Conservation (phyloP, 2,797 vertebrate species). For the Onychomys leucogaster region DNA sequence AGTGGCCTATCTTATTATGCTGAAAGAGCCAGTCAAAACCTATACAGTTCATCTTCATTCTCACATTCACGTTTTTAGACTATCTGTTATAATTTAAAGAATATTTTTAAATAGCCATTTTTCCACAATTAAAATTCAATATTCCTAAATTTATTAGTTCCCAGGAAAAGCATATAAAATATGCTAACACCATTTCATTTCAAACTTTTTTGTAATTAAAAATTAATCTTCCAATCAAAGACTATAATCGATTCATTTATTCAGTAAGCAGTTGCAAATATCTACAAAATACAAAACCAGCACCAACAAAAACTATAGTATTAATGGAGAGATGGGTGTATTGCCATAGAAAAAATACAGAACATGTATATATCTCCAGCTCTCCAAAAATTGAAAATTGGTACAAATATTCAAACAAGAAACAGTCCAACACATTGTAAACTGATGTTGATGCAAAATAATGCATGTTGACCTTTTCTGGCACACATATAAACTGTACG, state of each 20-base stretch:
- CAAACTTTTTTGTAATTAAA: constrained; percentile 62
- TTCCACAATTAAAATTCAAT: constrained; percentile 1
- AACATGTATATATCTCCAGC: not conserved
- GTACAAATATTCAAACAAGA: not conserved
- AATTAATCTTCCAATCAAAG: constrained; percentile 66
- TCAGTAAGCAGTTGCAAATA: not conserved
- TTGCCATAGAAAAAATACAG: not conserved
- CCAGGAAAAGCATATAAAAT: constrained; percentile 25
- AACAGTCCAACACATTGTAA: not conserved
- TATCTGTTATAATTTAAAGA: not conserved
- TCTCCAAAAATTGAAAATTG: not conserved
- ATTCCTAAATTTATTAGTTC: constrained; percentile 43
- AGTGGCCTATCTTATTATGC: not conserved
- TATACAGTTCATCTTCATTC: not conserved
- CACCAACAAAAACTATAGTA: not conserved
- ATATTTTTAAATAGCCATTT: not conserved
- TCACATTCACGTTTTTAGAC: not conserved
- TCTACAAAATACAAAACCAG: not conserved
- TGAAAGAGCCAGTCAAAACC: not conserved
- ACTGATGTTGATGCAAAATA: not conserved
- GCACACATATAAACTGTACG: not conserved
- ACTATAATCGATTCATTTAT: constrained; percentile 53
- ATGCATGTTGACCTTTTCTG: not conserved
- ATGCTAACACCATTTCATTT: constrained; percentile 43
- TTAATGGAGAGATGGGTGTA: not conserved